Conservation (phyloP, 2,888 invertebrate species). For the Stegophylla sp. region DNA sequence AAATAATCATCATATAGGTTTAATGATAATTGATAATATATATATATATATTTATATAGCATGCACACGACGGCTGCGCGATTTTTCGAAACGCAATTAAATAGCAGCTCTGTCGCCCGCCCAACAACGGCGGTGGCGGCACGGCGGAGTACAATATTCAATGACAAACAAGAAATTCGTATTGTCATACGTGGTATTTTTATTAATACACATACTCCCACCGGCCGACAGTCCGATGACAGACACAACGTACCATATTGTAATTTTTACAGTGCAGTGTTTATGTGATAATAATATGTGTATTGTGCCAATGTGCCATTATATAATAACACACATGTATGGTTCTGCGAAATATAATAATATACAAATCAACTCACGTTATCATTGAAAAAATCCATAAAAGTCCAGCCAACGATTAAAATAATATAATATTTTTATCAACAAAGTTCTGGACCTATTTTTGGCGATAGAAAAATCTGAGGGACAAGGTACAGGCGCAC, state of each 20-base stretch:
- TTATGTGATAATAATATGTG: background rate
- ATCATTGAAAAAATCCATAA: too few relatives aligned
- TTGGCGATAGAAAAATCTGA: background rate
- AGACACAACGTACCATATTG: conserved; percentile 4
- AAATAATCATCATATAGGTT: too few relatives aligned
- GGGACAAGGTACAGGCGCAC: background rate
- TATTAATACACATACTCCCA: conserved; percentile 18
- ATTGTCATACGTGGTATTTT: conserved; percentile 35
- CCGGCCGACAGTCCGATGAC: background rate
- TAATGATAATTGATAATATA: too few relatives aligned
- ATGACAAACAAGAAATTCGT: conserved; percentile 56
- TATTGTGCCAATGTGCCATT: background rate
- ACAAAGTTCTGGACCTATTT: background rate
- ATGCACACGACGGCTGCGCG: background rate
- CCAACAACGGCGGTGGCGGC: background rate
- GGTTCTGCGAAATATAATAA: too few relatives aligned
- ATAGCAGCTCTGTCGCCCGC: conserved; percentile 18
- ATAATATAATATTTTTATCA: too few relatives aligned
- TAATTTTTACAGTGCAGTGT: conserved; percentile 23
- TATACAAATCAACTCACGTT: too few relatives aligned
- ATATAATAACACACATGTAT: too few relatives aligned
- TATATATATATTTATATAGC: background rate
- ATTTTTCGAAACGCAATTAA: conserved; percentile 53
- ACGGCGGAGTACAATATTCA: too few relatives aligned
- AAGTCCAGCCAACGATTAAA: too few relatives aligned